These are phyloP conservation scores for Athene noctua DNA, from an alignment of 2,113 vertebrate genomes.

Conservation along the genomic window DNA sequence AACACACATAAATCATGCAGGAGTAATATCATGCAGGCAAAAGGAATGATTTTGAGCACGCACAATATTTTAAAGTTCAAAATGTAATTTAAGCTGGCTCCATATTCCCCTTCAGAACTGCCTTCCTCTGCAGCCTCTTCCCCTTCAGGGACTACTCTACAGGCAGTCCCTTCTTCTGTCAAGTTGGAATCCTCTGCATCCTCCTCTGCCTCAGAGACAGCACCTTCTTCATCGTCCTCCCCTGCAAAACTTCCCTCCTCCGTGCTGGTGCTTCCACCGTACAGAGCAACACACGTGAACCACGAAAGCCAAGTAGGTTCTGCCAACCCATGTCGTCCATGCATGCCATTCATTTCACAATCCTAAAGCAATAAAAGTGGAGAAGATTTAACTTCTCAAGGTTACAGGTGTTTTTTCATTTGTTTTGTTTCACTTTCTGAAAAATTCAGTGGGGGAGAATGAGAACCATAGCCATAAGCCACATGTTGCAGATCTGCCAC, in stretches of 20 bases:
- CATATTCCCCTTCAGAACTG: no score
- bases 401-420: not conserved
- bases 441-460: not conserved
- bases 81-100: not conserved
- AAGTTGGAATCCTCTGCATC: no score
- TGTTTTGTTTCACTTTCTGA: not conserved
- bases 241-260: no score
- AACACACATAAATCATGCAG: not conserved
- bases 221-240: no score
- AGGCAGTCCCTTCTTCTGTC: no score
- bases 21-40: not conserved
- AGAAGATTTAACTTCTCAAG: not conserved
- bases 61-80: not conserved
- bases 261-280: no score
- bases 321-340: not conserved
- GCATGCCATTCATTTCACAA: not conserved
- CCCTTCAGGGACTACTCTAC: no score
- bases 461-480: not conserved
- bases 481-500: not conserved
- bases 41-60: not conserved
- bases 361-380: not conserved
- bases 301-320: not conserved
- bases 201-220: no score
- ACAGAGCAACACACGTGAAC: not conserved
- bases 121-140: no score